A percentile compares a stretch with the other conserved stretches of the same genome.
phyloP scores from a whole-genome alignment of 2,113 vertebrate genomes.

The Labeo rohita region DNA sequence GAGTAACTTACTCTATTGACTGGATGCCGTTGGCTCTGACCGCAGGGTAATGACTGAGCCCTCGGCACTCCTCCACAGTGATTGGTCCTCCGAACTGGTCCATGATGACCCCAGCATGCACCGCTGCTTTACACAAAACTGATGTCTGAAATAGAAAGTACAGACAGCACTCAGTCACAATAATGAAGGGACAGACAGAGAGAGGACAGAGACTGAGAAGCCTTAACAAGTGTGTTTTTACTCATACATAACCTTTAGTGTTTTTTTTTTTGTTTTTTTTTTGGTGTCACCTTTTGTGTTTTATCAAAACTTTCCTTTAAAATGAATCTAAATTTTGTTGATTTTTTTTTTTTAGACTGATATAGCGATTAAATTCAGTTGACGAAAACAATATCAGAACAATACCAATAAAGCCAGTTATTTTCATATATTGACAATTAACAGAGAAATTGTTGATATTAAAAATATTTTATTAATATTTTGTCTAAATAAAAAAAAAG shows the following conservation, averaged over 20 bases:
- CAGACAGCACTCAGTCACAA: background rate
- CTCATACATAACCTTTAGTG: background rate
- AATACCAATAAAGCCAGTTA: background rate
- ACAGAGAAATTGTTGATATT: background rate
- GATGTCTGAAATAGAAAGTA: conserved; percentile 79
- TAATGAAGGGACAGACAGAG: background rate
- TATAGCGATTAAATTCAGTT: background rate
- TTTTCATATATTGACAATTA: background rate
- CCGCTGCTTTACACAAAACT: conserved; percentile 84
- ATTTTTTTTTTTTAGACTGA: background rate
- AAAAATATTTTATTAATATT: background rate
- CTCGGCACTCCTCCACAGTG: conserved; percentile 77
- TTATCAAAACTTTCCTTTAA: background rate
- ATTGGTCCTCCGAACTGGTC: conserved; percentile 84
- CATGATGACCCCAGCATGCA: conserved; percentile 82
- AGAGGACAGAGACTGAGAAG: background rate
- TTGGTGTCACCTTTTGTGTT: background rate
- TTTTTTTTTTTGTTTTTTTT: no score
- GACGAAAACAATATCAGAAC: background rate
- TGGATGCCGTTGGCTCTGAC: conserved; percentile 79
- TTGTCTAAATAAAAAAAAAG: background rate
- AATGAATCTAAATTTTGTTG: background rate
- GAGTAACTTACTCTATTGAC: conserved; percentile 80
- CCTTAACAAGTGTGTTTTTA: background rate
- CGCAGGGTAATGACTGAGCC: conserved; percentile 79